Evolutionary conservation across 2,797 vertebrate species (phyloP).

Genomic region (Ataeniobius toweri): DNA sequence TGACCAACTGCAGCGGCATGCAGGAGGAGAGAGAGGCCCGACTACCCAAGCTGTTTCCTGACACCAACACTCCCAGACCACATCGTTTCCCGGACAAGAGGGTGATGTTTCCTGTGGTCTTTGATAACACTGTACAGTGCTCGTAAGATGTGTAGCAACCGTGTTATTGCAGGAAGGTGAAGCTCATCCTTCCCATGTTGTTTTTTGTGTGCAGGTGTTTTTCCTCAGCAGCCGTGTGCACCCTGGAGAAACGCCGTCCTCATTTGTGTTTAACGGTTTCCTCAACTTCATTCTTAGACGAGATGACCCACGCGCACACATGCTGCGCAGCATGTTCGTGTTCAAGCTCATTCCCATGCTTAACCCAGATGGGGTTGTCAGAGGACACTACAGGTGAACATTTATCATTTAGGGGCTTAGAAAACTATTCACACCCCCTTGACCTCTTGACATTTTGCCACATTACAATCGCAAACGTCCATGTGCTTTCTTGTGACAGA

Average conservation of each 20-base stretch:
- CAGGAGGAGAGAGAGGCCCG: constrained; percentile 89
- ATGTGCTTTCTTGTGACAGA: background rate
- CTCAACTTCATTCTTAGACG: constrained; percentile 92
- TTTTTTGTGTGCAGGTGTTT: constrained; percentile 84
- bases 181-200: background rate
- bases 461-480: background rate
- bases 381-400: constrained; percentile 92
- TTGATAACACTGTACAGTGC: background rate
- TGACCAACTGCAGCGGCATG: constrained; percentile 93
- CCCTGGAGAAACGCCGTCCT: constrained; percentile 95
- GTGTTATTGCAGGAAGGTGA: background rate
- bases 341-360: constrained; percentile 99
- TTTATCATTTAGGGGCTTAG: background rate
- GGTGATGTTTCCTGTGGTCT: constrained; percentile 68
- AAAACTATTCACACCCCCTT: background rate
- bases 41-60: constrained; percentile 91
- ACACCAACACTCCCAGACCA: constrained; percentile 85
- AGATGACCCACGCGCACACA: constrained; percentile 92
- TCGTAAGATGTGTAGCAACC: background rate
- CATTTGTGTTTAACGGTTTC: constrained; percentile 97
- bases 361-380: constrained; percentile 93
- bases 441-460: background rate
- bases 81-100: constrained; percentile 88
- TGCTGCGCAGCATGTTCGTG: constrained; percentile 90
- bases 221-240: constrained; percentile 97